Evolutionary conservation across 2,888 invertebrate species (phyloP).

Genomic region (Drosophila meridionalis): DNA sequence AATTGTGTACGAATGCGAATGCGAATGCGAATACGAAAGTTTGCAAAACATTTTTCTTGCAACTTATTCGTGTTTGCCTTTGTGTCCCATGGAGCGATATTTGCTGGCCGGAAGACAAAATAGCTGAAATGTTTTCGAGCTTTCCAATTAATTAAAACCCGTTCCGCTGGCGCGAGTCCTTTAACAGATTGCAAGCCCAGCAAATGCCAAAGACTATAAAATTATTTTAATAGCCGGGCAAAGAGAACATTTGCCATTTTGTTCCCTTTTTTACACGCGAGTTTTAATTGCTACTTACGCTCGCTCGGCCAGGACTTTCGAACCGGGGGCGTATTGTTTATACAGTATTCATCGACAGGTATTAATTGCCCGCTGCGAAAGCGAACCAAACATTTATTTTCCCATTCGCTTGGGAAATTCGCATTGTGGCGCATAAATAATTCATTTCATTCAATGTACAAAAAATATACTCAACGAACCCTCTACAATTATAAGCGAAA

Average conservation of each 20-base stretch:
- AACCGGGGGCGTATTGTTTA: slow-evolving; percentile 30
- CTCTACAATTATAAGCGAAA: neutral
- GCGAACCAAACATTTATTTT: slow-evolving; percentile 27
- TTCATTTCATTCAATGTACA: slow-evolving; percentile 5
- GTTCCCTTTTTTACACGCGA: slow-evolving; percentile 35
- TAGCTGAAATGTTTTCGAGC: slow-evolving; percentile 48
- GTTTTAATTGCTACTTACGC: slow-evolving; percentile 42
- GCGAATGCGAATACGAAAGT: slow-evolving; percentile 64
- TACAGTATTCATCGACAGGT: slow-evolving; percentile 24
- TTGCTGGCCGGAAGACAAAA: slow-evolving; percentile 54
- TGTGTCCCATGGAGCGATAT: slow-evolving; percentile 30
- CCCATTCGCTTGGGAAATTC: slow-evolving; percentile 43
- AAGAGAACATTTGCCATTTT: slow-evolving; percentile 15
- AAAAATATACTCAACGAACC: neutral
- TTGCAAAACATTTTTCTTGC: slow-evolving; percentile 67
- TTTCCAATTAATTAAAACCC: slow-evolving; percentile 71
- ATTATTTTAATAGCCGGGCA: slow-evolving; percentile 49
- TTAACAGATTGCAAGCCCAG: slow-evolving; percentile 9
- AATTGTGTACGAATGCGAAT: slow-evolving; percentile 72
- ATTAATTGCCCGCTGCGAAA: slow-evolving; percentile 29
- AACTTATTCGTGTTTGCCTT: slow-evolving; percentile 25
- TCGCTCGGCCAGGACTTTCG: neutral
- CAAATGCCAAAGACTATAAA: slow-evolving; percentile 41
- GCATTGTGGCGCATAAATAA: slow-evolving; percentile 38
- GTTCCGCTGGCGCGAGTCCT: slow-evolving; percentile 8